Evolutionary conservation across 2,888 invertebrate species (phyloP).

Genomic region (Drosophila nigricruria): DNA sequence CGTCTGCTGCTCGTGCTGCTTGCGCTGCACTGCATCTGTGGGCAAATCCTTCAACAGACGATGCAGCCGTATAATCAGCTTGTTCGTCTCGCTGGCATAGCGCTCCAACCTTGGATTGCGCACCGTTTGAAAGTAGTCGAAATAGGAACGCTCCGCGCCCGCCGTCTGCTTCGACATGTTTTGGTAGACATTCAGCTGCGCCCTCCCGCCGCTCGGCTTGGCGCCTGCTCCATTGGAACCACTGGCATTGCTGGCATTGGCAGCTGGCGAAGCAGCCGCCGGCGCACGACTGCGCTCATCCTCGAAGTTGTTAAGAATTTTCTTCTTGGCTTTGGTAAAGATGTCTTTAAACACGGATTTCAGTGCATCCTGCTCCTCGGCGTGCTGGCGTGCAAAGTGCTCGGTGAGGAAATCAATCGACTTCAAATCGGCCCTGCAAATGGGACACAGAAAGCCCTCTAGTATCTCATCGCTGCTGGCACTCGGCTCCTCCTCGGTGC

Average conservation of each 20-base stretch:
- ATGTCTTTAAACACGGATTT: constrained; percentile 92
- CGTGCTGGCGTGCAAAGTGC: constrained; percentile 96
- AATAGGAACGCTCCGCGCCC: constrained; percentile 87
- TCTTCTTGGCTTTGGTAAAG: constrained; percentile 95
- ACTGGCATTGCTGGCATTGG: constrained; percentile 9
- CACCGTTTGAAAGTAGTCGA: constrained; percentile 91
- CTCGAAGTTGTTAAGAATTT: constrained; percentile 90
- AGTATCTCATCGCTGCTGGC: constrained; percentile 88
- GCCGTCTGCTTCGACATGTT: constrained; percentile 85
- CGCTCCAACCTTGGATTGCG: constrained; percentile 92
- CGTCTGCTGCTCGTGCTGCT: constrained; percentile 90
- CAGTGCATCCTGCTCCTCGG: constrained; percentile 93
- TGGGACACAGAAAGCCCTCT: constrained; percentile 98
- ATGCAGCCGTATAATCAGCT: constrained; percentile 96
- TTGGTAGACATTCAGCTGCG: constrained; percentile 77
- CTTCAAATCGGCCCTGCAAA: constrained; percentile 95
- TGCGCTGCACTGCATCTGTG: constrained; percentile 89
- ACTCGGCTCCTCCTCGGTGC: constrained; percentile 67
- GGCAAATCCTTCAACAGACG: constrained; percentile 94
- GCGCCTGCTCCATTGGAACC: constrained; percentile 30
- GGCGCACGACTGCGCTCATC: constrained; percentile 85
- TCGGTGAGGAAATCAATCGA: constrained; percentile 92
- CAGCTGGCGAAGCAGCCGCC: constrained; percentile 13
- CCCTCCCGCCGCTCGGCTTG: constrained; percentile 48
- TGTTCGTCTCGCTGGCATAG: constrained; percentile 97